Evolutionary conservation across 2,113 vertebrate species (phyloP).

Genomic region (Plecotus auritus): DNA sequence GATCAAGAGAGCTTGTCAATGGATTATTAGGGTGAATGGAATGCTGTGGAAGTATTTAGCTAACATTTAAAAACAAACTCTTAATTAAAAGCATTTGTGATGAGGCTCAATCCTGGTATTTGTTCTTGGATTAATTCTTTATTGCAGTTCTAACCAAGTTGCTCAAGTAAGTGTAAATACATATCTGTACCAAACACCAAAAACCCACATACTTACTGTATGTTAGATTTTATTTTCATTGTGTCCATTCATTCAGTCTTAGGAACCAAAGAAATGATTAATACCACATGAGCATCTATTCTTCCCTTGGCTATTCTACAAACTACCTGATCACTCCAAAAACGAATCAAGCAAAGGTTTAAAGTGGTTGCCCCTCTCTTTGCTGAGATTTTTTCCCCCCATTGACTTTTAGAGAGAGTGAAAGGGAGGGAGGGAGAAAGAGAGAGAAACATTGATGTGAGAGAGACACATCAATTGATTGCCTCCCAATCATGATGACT

Average conservation of each 20-base stretch:
- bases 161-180: neutral
- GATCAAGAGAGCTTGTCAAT: slow-evolving; percentile 37
- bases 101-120: slow-evolving; percentile 25
- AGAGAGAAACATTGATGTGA: too few species aligned
- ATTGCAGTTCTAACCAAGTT: slow-evolving; percentile 27
- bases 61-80: slow-evolving; percentile 39
- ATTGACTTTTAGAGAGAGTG: too few species aligned
- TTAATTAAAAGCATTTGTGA: slow-evolving; percentile 55
- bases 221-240: slow-evolving; percentile 1
- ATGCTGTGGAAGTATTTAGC: neutral
- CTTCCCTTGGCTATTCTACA: neutral
- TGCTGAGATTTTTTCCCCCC: neutral
- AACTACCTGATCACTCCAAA: neutral
- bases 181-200: neutral
- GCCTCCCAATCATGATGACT: too few species aligned
- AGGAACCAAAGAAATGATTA: neutral
- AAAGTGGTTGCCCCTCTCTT: neutral
- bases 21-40: slow-evolving; percentile 37
- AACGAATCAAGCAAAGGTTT: neutral
- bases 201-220: neutral
- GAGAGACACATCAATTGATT: too few species aligned
- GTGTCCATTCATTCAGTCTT: neutral
- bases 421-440: too few species aligned
- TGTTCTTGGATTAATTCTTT: slow-evolving; percentile 39
- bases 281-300: neutral